Evolutionary conservation across 2,888 invertebrate species (phyloP).

Genomic region (Cyrtodaria siliqua): DNA sequence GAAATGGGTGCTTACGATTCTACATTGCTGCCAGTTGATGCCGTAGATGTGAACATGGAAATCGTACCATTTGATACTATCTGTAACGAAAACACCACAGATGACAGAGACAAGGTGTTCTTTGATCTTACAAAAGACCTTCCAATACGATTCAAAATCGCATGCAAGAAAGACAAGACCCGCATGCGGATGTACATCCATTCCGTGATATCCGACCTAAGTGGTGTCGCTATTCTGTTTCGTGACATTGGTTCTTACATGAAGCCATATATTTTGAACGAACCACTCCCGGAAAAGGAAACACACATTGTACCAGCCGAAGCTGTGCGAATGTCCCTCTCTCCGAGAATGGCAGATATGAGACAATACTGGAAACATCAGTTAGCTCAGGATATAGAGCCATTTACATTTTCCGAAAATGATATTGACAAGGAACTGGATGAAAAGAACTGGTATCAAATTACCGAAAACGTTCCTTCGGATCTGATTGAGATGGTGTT

Average conservation of each 20-base stretch:
- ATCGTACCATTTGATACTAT: constrained; percentile 33
- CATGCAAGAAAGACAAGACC: constrained; percentile 26
- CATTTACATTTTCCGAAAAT: constrained; percentile 21
- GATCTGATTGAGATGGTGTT: constrained; percentile 14
- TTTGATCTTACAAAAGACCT: constrained; percentile 41
- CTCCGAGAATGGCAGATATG: constrained; percentile 35
- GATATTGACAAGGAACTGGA: constrained; percentile 13
- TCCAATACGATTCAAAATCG: constrained; percentile 42
- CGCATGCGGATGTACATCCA: constrained; percentile 40
- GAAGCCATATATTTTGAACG: constrained; percentile 31
- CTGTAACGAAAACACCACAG: constrained; percentile 12
- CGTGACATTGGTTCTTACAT: constrained; percentile 37
- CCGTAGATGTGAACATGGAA: constrained; percentile 27
- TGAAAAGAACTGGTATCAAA: constrained; percentile 24
- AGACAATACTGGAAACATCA: constrained; percentile 34
- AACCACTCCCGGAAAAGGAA: constrained; percentile 31
- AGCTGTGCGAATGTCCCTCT: constrained; percentile 19
- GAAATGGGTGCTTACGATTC: constrained; percentile 25
- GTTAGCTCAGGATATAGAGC: constrained; percentile 26
- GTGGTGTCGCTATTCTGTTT: constrained; percentile 34
- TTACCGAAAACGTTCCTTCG: constrained; percentile 19
- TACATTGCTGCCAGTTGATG: constrained; percentile 8
- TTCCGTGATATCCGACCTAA: constrained; percentile 28
- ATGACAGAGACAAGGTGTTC: constrained; percentile 21
- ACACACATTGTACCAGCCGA: constrained; percentile 29